Conservation (phyloP, 2,113 vertebrate genomes). For the Tenrec ecaudatus region DNA sequence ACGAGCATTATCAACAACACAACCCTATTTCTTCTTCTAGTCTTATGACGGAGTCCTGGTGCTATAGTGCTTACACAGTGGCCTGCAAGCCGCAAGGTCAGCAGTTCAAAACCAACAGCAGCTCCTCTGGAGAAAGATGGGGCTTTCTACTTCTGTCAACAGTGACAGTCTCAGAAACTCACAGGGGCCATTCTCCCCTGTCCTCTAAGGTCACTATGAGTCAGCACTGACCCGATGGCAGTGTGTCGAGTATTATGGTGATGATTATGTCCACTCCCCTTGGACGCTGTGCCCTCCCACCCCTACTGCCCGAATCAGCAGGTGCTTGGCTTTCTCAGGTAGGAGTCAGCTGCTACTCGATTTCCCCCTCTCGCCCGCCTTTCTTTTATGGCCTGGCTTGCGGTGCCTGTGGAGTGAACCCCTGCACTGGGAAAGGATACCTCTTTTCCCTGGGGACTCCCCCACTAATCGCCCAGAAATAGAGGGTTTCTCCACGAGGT, state of each 20-base stretch:
- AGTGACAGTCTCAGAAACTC: too few relatives aligned
- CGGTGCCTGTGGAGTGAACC: background rate
- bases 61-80: too few relatives aligned
- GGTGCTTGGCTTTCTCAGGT: background rate
- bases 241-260: background rate
- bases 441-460: background rate
- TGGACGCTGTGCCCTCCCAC: background rate
- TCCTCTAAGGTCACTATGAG: too few relatives aligned
- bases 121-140: too few relatives aligned
- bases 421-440: background rate
- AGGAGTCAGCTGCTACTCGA: background rate
- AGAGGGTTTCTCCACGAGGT: background rate
- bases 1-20: background rate
- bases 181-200: too few relatives aligned
- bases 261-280: background rate
- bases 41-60: too few relatives aligned
- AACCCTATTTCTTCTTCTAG: background rate
- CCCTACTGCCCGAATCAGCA: background rate
- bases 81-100: too few relatives aligned
- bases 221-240: background rate
- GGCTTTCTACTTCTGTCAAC: too few relatives aligned
- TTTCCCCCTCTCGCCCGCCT: background rate
- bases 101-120: too few relatives aligned
- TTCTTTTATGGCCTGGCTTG: background rate
- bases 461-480: background rate